Evolutionary conservation across 2,888 invertebrate genomes (phyloP), one percentile per base, ranked within the genome.

Genomic region (Zonitis immaculata): DNA sequence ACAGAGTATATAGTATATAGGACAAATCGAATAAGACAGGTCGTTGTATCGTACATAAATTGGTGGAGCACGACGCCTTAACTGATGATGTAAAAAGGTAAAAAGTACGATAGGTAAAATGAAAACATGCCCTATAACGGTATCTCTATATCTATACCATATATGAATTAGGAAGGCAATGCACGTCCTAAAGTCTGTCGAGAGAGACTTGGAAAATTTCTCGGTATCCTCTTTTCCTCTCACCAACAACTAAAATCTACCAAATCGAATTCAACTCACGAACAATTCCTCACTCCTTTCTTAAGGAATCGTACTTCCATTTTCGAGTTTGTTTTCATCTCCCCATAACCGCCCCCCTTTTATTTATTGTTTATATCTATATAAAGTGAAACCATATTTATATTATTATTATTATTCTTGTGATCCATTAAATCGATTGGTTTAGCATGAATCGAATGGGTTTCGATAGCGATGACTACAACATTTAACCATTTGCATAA

Each of bases 271-370:
- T 73, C 73, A 51, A 58, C 69, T 72, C 74, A 74, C 74, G 74
- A 73, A 69, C 74, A 69, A 71, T 72, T 71, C 70, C 71, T 71
- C 69, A 71, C 70, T 71, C 69, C 64, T 67, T 71, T 66, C 64
- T 63, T 61, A 63, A 65, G 66, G 70, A 70, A 70, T 70, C 67
- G 66, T 67, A 66, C 69, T 66, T 66, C 66, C 65, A 68, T 67
- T 67, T 67, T 69, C 66, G 66, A 68, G 65, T 71, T 70, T 70
- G 69, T 70, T 71, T 67, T 66, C 66, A 61, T 66, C 66, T 62
- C 55, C 47, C 28, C n/a, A 20, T 39, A 18, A 39, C n/a, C 56
- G 56, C 43, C 60, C 62, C n/a, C n/a, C n/a, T n/a, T n/a, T 64
- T 65, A 66, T 67, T 70, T 70, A 71, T 72, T 72, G 71, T 72